These are phyloP conservation scores for pig (Sus scrofa) DNA, from an alignment of 2,113 vertebrate species.

Conservation along the genomic window T2T-Sscrofa CM000827.6:57645501-57646000, in stretches of 20 bases:
- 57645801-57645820: too few relatives aligned
- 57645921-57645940: too few relatives aligned
- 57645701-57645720: neutral
- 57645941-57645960: too few relatives aligned
- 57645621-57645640: neutral
- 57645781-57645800: neutral
- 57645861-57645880: too few relatives aligned
- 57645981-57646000: too few relatives aligned
- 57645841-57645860: too few relatives aligned
- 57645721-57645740: neutral
- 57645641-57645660: neutral
- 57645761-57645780: neutral
- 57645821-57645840: too few relatives aligned
- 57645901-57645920: too few relatives aligned
- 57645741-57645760: neutral
- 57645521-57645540: neutral
- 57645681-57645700: rapidly evolving
- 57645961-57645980: too few relatives aligned
- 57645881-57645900: too few relatives aligned
- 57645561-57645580: neutral
- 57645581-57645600: neutral
- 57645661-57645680: neutral
- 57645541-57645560: neutral
- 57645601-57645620: constrained; percentile 75
- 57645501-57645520: neutral